phyloP scores from a whole-genome alignment of 2,888 invertebrate species.

The Eueremaeus valkanovi region DNA sequence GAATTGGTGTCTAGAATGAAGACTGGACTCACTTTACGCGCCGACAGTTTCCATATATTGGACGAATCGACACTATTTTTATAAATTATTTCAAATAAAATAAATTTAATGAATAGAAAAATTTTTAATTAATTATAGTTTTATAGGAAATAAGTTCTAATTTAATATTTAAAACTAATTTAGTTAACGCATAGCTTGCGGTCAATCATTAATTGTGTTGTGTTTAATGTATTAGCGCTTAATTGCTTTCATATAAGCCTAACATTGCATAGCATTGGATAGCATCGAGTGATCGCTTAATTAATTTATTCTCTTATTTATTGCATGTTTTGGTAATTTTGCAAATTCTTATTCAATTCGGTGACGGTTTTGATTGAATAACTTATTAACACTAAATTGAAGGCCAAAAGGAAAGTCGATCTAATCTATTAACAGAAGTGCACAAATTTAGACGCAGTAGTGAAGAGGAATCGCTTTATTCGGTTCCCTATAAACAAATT shows the following conservation, averaged over 20 bases:
- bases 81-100: no score
- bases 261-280: background rate
- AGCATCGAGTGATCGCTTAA: background rate
- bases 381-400: background rate
- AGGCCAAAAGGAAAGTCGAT: slow-evolving; percentile 16
- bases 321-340: slow-evolving; percentile 25
- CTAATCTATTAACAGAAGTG: background rate
- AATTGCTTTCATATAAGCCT: background rate
- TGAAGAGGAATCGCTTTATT: slow-evolving; percentile 28
- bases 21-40: no score
- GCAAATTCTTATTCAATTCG: background rate
- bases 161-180: no score
- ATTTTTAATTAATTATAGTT: no score
- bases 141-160: no score
- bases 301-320: slow-evolving; percentile 4
- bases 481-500: slow-evolving; percentile 1
- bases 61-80: no score
- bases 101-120: no score
- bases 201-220: background rate
- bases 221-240: background rate
- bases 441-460: background rate
- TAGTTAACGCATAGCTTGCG: background rate
- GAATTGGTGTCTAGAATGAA: no score
- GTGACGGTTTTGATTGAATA: slow-evolving; percentile 1
- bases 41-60: no score